Evolutionary conservation across 2,888 invertebrate species (phyloP).

Genomic region (Apantesis nais): DNA sequence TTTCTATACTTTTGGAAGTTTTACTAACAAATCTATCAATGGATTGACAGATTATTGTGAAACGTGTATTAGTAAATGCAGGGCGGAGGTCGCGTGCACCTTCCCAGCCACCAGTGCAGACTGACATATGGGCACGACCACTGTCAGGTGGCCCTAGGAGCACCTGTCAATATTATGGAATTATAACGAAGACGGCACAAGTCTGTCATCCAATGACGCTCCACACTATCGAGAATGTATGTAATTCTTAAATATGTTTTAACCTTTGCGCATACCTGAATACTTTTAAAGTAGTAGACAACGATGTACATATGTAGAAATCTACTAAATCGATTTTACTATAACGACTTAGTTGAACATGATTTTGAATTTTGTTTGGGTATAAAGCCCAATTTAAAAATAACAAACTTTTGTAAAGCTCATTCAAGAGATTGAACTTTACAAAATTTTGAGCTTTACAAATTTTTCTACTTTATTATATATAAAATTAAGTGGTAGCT

Average conservation of each 20-base stretch:
- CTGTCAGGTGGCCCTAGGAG: constrained; percentile 75
- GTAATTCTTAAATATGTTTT: background rate
- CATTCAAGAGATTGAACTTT: too few relatives aligned
- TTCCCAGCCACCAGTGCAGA: constrained; percentile 45
- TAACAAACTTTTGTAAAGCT: too few relatives aligned
- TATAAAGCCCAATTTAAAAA: too few relatives aligned
- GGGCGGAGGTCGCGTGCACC: constrained; percentile 67
- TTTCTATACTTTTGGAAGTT: background rate
- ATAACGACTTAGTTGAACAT: too few relatives aligned
- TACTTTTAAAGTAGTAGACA: background rate
- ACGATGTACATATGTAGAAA: too few relatives aligned
- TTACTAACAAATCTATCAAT: constrained; percentile 17
- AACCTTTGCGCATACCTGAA: background rate
- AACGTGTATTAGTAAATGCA: constrained; percentile 28
- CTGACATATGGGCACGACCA: constrained; percentile 79
- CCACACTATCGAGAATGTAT: background rate
- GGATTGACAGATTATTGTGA: constrained; percentile 15
- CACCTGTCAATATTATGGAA: constrained; percentile 72
- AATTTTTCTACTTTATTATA: too few relatives aligned
- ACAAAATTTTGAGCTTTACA: too few relatives aligned
- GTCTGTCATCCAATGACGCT: constrained; percentile 30
- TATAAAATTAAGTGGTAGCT: too few relatives aligned
- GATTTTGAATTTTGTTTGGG: too few relatives aligned
- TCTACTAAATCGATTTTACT: too few relatives aligned
- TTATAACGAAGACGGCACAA: constrained; percentile 41